phyloP scores from a whole-genome alignment of 2,888 invertebrate species.

The Caenorhabditis zanzibari region DNA sequence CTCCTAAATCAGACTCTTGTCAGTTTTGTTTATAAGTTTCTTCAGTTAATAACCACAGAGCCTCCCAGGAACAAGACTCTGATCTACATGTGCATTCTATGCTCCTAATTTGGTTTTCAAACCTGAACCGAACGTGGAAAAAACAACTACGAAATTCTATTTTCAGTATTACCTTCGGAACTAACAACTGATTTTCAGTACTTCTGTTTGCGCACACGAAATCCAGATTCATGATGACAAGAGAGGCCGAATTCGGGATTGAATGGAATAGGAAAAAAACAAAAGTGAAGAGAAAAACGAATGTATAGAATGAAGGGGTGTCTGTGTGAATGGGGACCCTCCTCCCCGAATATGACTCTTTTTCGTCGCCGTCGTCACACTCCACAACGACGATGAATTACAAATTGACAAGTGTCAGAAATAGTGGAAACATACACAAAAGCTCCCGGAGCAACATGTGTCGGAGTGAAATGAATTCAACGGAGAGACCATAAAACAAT shows the following conservation, averaged over 20 bases:
- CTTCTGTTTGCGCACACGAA: constrained; percentile 45
- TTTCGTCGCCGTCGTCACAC: constrained; percentile 30
- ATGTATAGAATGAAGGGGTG: constrained; percentile 17
- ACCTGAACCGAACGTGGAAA: neutral
- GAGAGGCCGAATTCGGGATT: neutral
- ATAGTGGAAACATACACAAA: constrained; percentile 26
- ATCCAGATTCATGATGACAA: constrained; percentile 51
- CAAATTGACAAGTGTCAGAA: constrained; percentile 54
- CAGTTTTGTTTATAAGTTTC: no score
- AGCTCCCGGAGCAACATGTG: constrained; percentile 5
- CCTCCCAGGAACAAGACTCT: neutral
- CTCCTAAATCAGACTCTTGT: no score
- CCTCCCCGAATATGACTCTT: constrained; percentile 47
- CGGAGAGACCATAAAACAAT: constrained; percentile 22
- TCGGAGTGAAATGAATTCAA: constrained; percentile 13
- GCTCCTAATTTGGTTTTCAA: neutral
- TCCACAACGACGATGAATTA: constrained; percentile 58
- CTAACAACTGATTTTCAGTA: constrained; percentile 27
- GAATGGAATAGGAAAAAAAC: constrained; percentile 1
- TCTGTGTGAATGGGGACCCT: constrained; percentile 13
- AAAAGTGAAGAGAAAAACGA: constrained; percentile 2
- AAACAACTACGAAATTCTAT: neutral
- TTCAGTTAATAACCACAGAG: no score
- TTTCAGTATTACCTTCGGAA: constrained; percentile 43
- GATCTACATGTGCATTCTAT: neutral